phyloP scores from a whole-genome alignment of 2,113 vertebrate genomes.

The Campylorhamphus procurvoides region DNA sequence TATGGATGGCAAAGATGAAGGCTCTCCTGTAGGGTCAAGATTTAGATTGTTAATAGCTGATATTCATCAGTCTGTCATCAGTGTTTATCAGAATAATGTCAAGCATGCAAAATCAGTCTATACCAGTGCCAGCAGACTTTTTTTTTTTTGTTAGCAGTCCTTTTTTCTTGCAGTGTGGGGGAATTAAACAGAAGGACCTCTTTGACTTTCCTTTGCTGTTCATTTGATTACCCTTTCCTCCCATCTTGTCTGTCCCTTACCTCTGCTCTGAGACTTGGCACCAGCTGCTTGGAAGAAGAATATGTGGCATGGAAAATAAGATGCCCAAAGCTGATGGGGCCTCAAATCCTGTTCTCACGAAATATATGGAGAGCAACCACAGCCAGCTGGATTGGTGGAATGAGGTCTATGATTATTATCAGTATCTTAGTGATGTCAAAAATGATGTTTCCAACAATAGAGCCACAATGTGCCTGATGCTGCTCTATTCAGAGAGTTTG shows the following conservation, averaged over 20 bases:
- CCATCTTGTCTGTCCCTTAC: neutral
- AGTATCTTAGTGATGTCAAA: neutral
- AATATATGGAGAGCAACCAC: neutral
- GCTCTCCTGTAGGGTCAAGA: neutral
- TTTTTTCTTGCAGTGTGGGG: neutral
- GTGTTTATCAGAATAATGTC: neutral
- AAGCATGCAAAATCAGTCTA: neutral
- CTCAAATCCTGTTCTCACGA: neutral
- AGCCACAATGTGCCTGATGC: neutral
- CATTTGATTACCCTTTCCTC: neutral
- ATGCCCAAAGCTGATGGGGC: neutral
- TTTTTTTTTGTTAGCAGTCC: neutral
- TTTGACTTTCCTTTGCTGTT: neutral
- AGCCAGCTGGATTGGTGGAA: neutral
- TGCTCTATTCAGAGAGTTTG: neutral
- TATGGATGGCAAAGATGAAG: neutral
- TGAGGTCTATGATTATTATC: neutral
- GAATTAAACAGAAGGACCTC: neutral
- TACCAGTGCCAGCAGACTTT: neutral
- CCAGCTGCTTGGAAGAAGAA: neutral
- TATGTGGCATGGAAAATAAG: neutral
- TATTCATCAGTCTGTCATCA: neutral
- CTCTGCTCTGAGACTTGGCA: neutral
- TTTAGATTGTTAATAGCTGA: neutral
- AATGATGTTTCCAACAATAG: accelerated